Base-by-base conservation (phyloP, 2,113 vertebrate species). In the Electrona antarctica region DNA sequence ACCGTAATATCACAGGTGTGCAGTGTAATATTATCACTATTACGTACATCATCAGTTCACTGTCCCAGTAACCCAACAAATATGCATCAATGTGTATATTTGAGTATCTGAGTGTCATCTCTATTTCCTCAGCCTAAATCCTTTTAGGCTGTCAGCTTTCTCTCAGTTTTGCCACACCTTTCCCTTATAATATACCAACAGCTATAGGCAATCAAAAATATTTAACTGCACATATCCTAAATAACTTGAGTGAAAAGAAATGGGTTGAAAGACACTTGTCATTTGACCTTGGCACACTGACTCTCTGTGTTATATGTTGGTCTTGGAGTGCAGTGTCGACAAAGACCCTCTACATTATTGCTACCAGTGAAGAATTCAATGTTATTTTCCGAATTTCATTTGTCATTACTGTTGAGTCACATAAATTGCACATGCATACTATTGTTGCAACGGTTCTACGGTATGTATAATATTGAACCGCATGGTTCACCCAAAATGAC, bases 11-110 rank as follows among this genome's bases (percentile, higher is more conserved):
- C 47, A 60, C 33, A 41, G 33, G 33, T 41, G 33, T 79, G 55
- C 28, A 50, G 67, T 82, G 60, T 65, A 55, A 29, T 67, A 52
- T 68, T 46, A 60, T 77, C 68, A 58, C 12, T 60, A 41, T 12
- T 11, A 64, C 13, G 69, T 41, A 41, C 29, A 33, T 75, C 79
- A 49, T 56, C 33, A 74, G 77, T 56, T 47, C 77, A 73, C 57
- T 68, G 56, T 78, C 66, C 56, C 47, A 78, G 69, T 60, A 71
- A 47, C 66, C 66, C 14, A 69, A 79, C 84, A 87, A 90, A 89
- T 88, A 91, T 90, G 71, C 84, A 86, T 80, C 29, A 5, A 28
- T 56, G 81, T 89, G 82, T 87, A 88, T 87, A 89, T 91, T 88
- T 88, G 85, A 49, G 62, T 52, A 52, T n/a, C 48, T 68, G 78